phyloP scores from a whole-genome alignment of 2,888 invertebrate genomes.

The Quadroppia sp. region DNA sequence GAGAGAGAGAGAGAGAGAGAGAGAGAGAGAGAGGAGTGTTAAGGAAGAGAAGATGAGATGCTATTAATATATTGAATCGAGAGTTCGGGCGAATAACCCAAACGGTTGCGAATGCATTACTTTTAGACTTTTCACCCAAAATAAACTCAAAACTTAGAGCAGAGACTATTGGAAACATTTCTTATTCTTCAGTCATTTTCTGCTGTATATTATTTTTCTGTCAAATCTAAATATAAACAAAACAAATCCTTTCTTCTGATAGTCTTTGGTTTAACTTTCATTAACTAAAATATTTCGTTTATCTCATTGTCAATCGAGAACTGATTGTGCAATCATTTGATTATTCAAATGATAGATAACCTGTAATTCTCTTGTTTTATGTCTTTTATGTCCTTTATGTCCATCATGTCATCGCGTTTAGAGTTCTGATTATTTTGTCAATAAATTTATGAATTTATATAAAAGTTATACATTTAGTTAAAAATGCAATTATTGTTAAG shows the following conservation, averaged over 20 bases:
- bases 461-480: not conserved
- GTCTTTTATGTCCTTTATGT: not conserved
- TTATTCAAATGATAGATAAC: constrained; percentile 24
- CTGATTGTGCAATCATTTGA: not conserved
- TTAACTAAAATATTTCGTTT: constrained; percentile 7
- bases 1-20: not conserved
- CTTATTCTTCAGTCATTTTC: not conserved
- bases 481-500: not conserved
- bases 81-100: constrained; percentile 22
- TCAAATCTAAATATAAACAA: constrained; percentile 12
- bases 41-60: constrained; percentile 13
- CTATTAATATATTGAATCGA: not conserved
- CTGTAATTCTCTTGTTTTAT: not conserved
- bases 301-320: not conserved
- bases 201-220: not conserved
- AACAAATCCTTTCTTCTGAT: not conserved
- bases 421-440: too few species aligned
- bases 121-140: constrained; percentile 7
- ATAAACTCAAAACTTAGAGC: constrained; percentile 5
- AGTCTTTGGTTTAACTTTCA: constrained; percentile 13
- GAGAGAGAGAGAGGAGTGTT: not conserved
- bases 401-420: too few species aligned
- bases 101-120: not conserved
- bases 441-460: too few species aligned
- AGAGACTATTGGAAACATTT: too few species aligned